These are phyloP conservation scores for Dolomedes plantarius DNA, from an alignment of 2,888 invertebrate genomes.

Conservation along the genomic window DNA sequence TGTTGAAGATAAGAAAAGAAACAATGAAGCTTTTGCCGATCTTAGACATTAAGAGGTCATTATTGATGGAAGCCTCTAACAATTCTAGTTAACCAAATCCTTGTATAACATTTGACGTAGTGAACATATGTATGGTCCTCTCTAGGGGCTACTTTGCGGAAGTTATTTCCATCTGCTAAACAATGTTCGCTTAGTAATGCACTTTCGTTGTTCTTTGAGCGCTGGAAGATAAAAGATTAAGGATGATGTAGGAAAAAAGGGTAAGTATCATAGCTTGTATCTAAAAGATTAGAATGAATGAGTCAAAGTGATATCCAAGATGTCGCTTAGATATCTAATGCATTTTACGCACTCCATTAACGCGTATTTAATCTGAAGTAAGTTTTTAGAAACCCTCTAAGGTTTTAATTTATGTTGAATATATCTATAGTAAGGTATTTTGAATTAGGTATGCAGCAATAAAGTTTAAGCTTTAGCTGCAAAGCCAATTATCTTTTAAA, in stretches of 20 bases:
- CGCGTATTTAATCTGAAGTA: no score
- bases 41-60: neutral
- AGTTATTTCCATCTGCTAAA: neutral
- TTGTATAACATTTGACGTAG: neutral
- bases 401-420: no score
- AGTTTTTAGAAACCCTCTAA: no score
- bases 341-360: no score
- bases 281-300: neutral
- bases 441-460: no score
- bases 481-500: no score
- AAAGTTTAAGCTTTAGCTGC: no score
- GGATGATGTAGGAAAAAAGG: neutral
- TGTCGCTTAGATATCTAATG: no score
- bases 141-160: neutral
- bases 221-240: neutral
- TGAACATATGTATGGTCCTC: neutral
- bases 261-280: neutral
- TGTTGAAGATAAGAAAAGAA: no score
- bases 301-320: neutral
- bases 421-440: no score
- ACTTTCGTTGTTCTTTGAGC: constrained; percentile 1
- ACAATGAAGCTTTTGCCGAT: no score
- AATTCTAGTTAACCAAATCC: neutral
- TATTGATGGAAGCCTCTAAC: neutral
- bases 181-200: neutral